Evolutionary conservation across 2,888 invertebrate species (phyloP).

Genomic region (Cephus nigrinus): DNA sequence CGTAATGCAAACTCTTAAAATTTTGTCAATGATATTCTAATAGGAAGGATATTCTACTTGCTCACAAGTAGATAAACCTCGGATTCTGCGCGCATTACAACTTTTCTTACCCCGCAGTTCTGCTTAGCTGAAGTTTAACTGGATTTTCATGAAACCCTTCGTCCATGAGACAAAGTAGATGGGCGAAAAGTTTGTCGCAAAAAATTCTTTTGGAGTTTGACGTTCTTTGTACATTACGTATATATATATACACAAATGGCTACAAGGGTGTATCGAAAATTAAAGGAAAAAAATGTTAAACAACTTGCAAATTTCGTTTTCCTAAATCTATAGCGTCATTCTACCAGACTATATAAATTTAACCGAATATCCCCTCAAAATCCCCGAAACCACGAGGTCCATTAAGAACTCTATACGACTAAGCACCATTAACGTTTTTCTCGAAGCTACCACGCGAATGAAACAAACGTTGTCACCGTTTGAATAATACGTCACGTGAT

Average conservation of each 20-base stretch:
- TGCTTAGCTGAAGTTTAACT: slow-evolving; percentile 5
- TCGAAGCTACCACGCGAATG: not conserved
- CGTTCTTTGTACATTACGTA: too few species aligned
- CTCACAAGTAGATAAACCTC: not conserved
- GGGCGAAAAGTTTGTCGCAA: not conserved
- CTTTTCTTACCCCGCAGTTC: not conserved
- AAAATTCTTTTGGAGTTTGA: not conserved
- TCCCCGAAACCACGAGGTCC: not conserved
- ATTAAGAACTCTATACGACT: too few species aligned
- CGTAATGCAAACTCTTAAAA: not conserved
- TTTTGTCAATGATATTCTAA: not conserved
- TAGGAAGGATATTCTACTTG: not conserved
- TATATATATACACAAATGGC: not conserved
- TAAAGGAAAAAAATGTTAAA: not conserved
- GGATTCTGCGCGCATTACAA: not conserved
- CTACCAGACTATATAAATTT: not conserved
- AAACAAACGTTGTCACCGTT: not conserved
- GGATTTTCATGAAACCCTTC: not conserved
- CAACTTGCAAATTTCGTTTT: not conserved
- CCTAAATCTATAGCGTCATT: not conserved
- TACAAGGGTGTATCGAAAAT: not conserved
- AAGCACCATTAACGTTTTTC: not conserved
- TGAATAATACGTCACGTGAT: not conserved
- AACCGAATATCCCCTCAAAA: not conserved
- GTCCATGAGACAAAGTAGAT: not conserved